A percentile compares a stretch with the other conserved stretches of the same genome.
Conservation (phyloP, 2,797 vertebrate genomes). For the Odontamblyopus rebecca region DNA sequence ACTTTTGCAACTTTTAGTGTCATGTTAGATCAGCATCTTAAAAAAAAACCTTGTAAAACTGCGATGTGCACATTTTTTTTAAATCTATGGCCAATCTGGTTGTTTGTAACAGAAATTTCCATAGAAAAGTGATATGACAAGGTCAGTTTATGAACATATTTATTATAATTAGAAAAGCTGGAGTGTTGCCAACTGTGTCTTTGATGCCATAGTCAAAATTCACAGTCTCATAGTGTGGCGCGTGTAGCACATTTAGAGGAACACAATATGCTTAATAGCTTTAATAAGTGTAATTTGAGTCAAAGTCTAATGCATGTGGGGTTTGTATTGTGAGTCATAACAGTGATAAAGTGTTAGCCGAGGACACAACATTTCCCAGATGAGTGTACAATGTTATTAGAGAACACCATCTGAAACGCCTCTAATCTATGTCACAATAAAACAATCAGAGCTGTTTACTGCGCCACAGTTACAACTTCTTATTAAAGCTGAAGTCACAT, state of each 20-base stretch:
- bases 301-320: conserved; percentile 47
- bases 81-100: no score
- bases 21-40: no score
- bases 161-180: background rate
- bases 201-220: conserved; percentile 29
- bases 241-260: conserved; percentile 37
- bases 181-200: conserved; percentile 35
- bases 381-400: conserved; percentile 72
- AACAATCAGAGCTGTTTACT: conserved; percentile 71
- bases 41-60: no score
- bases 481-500: conserved; percentile 45
- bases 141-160: background rate
- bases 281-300: conserved; percentile 71
- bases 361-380: conserved; percentile 50
- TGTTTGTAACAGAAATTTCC: no score
- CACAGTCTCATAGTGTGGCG: conserved; percentile 39
- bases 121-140: no score
- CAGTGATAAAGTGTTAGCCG: conserved; percentile 68
- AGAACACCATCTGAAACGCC: conserved; percentile 49
- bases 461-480: conserved; percentile 49
- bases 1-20: no score
- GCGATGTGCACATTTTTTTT: no score
- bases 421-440: conserved; percentile 61
- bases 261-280: conserved; percentile 62
- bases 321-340: conserved; percentile 49